Evolutionary conservation across 1,140 invertebrate genomes (phyloP).

Genomic region (Diploscapter pachys): DNA sequence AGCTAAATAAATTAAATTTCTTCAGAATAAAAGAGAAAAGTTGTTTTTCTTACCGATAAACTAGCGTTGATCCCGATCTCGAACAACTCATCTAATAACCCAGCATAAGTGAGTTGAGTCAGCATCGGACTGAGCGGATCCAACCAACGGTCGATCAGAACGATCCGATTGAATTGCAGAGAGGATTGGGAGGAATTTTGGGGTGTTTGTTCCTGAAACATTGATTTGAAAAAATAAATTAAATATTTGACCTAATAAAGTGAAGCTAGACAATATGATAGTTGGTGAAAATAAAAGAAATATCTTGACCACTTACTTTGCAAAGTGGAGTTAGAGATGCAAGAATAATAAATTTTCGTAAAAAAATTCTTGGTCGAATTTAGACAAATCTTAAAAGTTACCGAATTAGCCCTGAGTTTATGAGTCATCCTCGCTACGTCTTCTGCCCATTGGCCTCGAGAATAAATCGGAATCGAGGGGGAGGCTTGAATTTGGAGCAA

Average conservation of each 20-base stretch:
- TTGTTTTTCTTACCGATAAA: conserved; percentile 19
- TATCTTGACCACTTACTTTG: too few relatives aligned
- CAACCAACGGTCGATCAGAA: conserved; percentile 80
- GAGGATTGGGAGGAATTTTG: too few relatives aligned
- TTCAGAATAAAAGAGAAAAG: background rate
- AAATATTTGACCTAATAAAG: too few relatives aligned
- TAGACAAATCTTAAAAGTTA: too few relatives aligned
- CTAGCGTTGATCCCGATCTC: conserved; percentile 64
- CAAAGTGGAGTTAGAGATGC: too few relatives aligned
- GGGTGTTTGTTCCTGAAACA: too few relatives aligned
- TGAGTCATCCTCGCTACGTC: conserved; percentile 14
- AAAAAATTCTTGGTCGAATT: too few relatives aligned
- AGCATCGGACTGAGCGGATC: conserved; percentile 87
- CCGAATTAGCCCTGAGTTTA: too few relatives aligned
- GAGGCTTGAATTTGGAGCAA: background rate
- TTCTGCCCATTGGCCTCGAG: conserved; percentile 25
- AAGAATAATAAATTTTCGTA: too few relatives aligned
- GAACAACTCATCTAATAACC: conserved; percentile 87
- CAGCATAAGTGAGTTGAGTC: conserved; percentile 94
- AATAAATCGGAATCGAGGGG: conserved; percentile 12
- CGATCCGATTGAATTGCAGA: conserved; percentile 60
- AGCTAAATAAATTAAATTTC: background rate
- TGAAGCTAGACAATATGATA: too few relatives aligned
- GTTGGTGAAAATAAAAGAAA: too few relatives aligned
- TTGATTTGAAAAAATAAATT: too few relatives aligned